Evolutionary conservation across 2,797 vertebrate species (phyloP), one percentile per base, ranked within the genome.

Genomic region (Lutjanus campechanus): DNA sequence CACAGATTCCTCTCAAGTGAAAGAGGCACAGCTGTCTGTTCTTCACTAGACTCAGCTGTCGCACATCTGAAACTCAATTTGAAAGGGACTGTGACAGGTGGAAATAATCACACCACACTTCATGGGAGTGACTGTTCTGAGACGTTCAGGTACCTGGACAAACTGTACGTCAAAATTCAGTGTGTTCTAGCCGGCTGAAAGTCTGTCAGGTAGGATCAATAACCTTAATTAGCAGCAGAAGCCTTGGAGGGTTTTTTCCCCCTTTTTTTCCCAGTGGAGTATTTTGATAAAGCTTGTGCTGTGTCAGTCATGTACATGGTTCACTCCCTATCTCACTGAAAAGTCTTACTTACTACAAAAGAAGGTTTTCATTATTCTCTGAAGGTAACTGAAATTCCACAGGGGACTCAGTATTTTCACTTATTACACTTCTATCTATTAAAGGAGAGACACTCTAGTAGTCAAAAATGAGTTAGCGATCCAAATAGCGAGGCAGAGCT

Each of bases 41-140:
- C 67, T 80, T 66, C 53, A 85, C 67, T 44, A 36, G 25, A 73
- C 62, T 82, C 83, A 78, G 85, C 77, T 87, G 81, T 71, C 76
- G 59, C 69, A 69, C 51, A 69, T 80, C 65, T 76, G 73, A 84
- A 88, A 75, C 58, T 77, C 47, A 50, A 68, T 73, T 81, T 79
- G 63, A 81, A 71, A 67, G 49, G 11, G 43, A 65, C 59, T 41
- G 40, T 61, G 62, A 77, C 75, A 85, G 74, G 80, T 81, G 69
- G 58, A 79, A 66, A 68, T 46, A 68, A 84, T 66, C 19, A 4
- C 20, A 17, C 19, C 8, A 0, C 65, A 11, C 22, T 60, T 46
- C 16, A n/a, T 36, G 12, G 4, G 13, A 55, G 55, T 15, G 55
- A 46, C 49, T 61, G 62, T 54, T 82, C 19, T 0, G 12, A 62